A percentile compares a stretch with the other conserved stretches of the same genome.
These are phyloP conservation scores for Euspilapteryx auroguttella DNA, from an alignment of 2,888 invertebrate species.

Conservation along the genomic window DNA sequence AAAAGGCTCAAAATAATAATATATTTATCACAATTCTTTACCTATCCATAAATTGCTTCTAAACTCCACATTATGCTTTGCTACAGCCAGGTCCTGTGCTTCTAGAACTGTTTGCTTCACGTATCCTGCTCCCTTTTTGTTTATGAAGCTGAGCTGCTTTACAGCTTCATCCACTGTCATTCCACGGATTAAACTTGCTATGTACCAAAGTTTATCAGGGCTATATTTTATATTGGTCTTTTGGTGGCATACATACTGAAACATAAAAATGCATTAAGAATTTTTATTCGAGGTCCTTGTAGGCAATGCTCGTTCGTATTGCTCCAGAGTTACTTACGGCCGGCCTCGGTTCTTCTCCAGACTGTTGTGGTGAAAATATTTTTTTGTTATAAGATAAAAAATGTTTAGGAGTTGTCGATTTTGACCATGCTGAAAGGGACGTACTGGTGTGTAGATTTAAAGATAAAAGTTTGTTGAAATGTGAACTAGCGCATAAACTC, in stretches of 20 bases:
- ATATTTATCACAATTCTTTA: slow-evolving; percentile 28
- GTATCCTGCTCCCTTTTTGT: slow-evolving; percentile 75
- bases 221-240: slow-evolving; percentile 86
- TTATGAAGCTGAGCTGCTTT: slow-evolving; percentile 83
- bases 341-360: slow-evolving; percentile 74
- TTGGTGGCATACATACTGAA: slow-evolving; percentile 87
- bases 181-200: slow-evolving; percentile 84
- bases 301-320: slow-evolving; percentile 1
- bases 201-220: slow-evolving; percentile 91
- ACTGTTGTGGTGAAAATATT: slow-evolving; percentile 77
- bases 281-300: too few relatives aligned
- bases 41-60: slow-evolving; percentile 94
- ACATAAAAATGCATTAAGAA: slow-evolving; percentile 11
- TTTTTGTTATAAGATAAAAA: slow-evolving; percentile 73
- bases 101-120: slow-evolving; percentile 81
- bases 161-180: slow-evolving; percentile 93
- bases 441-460: slow-evolving; percentile 24
- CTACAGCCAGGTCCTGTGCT: slow-evolving; percentile 86
- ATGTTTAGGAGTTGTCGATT: slow-evolving; percentile 35
- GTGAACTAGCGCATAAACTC: slow-evolving; percentile 9
- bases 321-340: slow-evolving; percentile 67
- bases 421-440: slow-evolving; percentile 30
- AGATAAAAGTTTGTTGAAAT: slow-evolving; percentile 8
- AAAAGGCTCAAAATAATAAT: too few relatives aligned
- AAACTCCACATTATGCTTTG: slow-evolving; percentile 90